phyloP scores from a whole-genome alignment of 2,113 vertebrate genomes.

The Phaetusa simplex region DNA sequence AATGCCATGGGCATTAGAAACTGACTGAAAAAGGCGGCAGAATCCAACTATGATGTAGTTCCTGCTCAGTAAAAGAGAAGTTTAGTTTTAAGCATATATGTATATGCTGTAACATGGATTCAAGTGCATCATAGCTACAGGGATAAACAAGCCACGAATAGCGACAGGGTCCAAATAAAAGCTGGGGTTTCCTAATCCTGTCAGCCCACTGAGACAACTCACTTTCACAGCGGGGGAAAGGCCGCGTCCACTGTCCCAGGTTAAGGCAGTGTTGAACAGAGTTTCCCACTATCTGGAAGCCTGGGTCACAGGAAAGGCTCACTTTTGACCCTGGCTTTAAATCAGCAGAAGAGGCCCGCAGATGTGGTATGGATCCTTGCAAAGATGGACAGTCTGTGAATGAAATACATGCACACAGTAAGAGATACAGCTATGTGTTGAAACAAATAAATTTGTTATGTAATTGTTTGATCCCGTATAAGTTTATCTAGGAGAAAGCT shows the following conservation, averaged over 20 bases:
- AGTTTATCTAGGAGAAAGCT: neutral
- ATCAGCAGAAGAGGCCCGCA: slow-evolving; percentile 78
- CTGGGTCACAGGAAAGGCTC: slow-evolving; percentile 89
- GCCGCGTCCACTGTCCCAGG: slow-evolving; percentile 90
- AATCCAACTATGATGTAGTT: neutral
- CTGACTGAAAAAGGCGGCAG: neutral
- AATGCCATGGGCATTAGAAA: neutral
- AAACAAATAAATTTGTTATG: neutral
- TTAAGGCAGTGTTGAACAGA: slow-evolving; percentile 90
- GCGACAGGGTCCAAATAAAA: neutral
- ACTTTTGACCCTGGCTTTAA: slow-evolving; percentile 88
- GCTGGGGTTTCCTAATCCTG: neutral
- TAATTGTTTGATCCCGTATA: neutral
- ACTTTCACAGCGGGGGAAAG: slow-evolving; percentile 92
- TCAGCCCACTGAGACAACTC: slow-evolving; percentile 52
- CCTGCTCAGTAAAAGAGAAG: neutral
- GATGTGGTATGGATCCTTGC: slow-evolving; percentile 81
- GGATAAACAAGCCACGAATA: neutral
- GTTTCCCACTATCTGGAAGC: slow-evolving; percentile 93
- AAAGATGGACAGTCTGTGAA: slow-evolving; percentile 88
- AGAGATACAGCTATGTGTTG: neutral
- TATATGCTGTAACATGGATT: neutral
- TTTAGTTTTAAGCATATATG: neutral
- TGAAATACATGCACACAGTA: slow-evolving; percentile 12
- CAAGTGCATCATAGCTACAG: neutral